Percentiles rank a stretch among this genome's conserved stretches.
Conservation (phyloP, 2,888 invertebrate genomes). For the Hyppa rectilinea region DNA sequence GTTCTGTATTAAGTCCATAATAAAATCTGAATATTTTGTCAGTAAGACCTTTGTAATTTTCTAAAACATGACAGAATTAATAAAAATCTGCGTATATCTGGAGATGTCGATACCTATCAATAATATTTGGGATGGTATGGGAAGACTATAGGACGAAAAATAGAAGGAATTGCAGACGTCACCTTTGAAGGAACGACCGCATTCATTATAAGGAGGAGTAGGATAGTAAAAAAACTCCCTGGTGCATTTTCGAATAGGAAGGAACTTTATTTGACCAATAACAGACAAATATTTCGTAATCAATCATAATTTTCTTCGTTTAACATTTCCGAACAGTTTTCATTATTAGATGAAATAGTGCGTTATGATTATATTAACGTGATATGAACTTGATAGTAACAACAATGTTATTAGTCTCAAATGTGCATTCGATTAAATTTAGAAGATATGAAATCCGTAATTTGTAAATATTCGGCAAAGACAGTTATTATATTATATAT, state of each 20-base stretch:
- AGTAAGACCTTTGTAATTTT: not conserved
- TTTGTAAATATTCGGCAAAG: slow-evolving; percentile 81
- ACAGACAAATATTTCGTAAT: slow-evolving; percentile 82
- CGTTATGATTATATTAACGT: slow-evolving; percentile 80
- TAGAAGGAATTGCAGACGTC: not conserved
- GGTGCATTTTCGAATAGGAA: slow-evolving; percentile 78
- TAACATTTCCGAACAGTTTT: slow-evolving; percentile 76
- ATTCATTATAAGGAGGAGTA: not conserved
- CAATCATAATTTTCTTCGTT: slow-evolving; percentile 74
- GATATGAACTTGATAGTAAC: slow-evolving; percentile 82
- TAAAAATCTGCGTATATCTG: not conserved
- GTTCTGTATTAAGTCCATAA: not conserved
- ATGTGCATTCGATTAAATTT: slow-evolving; percentile 79
- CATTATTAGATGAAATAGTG: slow-evolving; percentile 83
- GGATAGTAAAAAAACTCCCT: slow-evolving; percentile 61
- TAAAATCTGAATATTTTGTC: not conserved
- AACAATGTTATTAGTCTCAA: slow-evolving; percentile 70
- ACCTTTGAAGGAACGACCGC: not conserved
- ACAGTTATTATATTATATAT: slow-evolving; percentile 72
- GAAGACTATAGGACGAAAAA: not conserved
- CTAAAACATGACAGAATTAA: not conserved
- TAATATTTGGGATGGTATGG: not conserved
- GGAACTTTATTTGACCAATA: slow-evolving; percentile 90
- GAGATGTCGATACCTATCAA: not conserved
- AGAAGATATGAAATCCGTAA: slow-evolving; percentile 79